phyloP scores from a whole-genome alignment of 2,797 vertebrate genomes.

The Megaceryle alcyon region DNA sequence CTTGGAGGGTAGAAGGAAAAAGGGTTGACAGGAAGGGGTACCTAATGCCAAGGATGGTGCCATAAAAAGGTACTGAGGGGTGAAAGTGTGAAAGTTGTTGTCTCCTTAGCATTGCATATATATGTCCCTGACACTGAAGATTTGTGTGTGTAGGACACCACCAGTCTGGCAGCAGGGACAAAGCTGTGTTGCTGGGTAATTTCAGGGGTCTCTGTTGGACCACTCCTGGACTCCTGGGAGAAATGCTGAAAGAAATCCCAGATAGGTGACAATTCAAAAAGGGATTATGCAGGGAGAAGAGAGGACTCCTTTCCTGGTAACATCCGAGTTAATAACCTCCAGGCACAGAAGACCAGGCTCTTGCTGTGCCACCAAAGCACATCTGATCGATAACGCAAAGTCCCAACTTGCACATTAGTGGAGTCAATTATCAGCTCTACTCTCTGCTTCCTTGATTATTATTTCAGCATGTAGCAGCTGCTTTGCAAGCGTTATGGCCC shows the following conservation, averaged over 20 bases:
- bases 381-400: slow-evolving; percentile 70
- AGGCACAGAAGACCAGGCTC: not conserved
- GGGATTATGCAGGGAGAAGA: not conserved
- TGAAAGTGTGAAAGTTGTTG: not conserved
- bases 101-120: not conserved
- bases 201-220: not conserved
- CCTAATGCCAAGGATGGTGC: not conserved
- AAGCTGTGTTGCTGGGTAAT: not conserved
- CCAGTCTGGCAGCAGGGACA: not conserved
- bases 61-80: not conserved
- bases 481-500: slow-evolving; percentile 63
- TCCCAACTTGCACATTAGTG: slow-evolving; percentile 62
- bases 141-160: not conserved
- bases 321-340: not conserved
- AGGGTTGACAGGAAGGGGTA: not conserved
- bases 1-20: not conserved
- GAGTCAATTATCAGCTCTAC: slow-evolving; percentile 71
- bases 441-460: slow-evolving; percentile 73
- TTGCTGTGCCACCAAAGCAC: slow-evolving; percentile 32
- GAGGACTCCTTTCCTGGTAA: not conserved
- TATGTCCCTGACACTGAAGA: not conserved
- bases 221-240: not conserved
- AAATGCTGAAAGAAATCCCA: not conserved
- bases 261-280: not conserved
- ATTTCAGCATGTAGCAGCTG: slow-evolving; percentile 74